These are phyloP conservation scores for Dimorphilus gyrociliatus DNA, from an alignment of 2,888 invertebrate genomes.

Conservation along the genomic window DNA sequence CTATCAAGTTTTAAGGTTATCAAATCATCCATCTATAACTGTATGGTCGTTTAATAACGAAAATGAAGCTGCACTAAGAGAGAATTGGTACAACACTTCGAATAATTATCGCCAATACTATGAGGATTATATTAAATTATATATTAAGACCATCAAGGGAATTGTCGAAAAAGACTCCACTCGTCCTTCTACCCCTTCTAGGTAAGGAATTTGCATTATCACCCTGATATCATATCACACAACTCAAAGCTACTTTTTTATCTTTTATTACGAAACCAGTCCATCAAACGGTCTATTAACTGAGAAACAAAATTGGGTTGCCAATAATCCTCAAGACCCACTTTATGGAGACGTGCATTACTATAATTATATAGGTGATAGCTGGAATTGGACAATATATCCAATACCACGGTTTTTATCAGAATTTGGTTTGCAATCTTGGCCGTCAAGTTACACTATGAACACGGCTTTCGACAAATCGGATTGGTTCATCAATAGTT, in stretches of 20 bases:
- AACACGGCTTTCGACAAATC: constrained; percentile 38
- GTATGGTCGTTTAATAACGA: constrained; percentile 92
- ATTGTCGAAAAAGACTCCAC: constrained; percentile 42
- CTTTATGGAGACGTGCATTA: constrained; percentile 74
- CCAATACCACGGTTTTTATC: constrained; percentile 73
- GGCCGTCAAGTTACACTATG: constrained; percentile 54
- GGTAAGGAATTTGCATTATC: too few species aligned
- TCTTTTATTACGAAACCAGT: too few species aligned
- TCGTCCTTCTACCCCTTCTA: constrained; percentile 60
- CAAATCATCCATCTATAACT: constrained; percentile 68
- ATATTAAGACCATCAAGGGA: constrained; percentile 55
- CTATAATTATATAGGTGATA: constrained; percentile 65
- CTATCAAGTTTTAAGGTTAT: constrained; percentile 56
- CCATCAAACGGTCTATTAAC: constrained; percentile 46
- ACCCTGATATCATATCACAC: too few species aligned
- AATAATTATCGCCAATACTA: too few species aligned
- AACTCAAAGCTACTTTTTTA: too few species aligned
- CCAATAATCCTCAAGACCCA: constrained; percentile 56
- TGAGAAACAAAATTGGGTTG: constrained; percentile 54
- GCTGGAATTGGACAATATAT: constrained; percentile 61
- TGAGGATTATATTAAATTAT: constrained; percentile 62
- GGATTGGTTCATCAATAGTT: constrained; percentile 40
- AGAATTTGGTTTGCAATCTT: constrained; percentile 85
- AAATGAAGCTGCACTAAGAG: constrained; percentile 71
- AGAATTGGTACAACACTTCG: constrained; percentile 65